Percentiles rank a stretch among this genome's conserved stretches.
Conservation (phyloP, 2,888 invertebrate species). For the Malachius bipustulatus region DNA sequence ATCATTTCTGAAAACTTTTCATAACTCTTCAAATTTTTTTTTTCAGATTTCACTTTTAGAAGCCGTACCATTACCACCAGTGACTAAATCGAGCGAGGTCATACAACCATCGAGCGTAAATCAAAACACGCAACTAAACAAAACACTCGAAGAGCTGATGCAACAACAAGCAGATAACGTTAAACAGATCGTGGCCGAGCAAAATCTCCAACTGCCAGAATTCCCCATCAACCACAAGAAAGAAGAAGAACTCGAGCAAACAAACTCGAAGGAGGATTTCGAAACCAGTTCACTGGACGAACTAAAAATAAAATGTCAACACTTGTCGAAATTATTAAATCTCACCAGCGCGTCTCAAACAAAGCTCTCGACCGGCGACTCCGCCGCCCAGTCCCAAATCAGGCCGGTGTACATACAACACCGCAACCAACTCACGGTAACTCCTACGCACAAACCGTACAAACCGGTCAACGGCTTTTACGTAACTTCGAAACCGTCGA, state of each 20-base stretch:
- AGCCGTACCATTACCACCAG: constrained; percentile 1
- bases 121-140: too few relatives aligned
- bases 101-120: too few relatives aligned
- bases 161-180: constrained; percentile 31
- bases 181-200: constrained; percentile 29
- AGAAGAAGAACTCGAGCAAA: constrained; percentile 13
- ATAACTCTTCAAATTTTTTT: too few relatives aligned
- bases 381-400: neutral
- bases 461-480: constrained; percentile 24
- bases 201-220: constrained; percentile 18
- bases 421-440: constrained; percentile 6
- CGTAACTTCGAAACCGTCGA: constrained; percentile 22
- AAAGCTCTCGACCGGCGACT: neutral
- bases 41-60: constrained; percentile 12
- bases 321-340: constrained; percentile 22
- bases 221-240: constrained; percentile 21
- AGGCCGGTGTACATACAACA: constrained; percentile 11
- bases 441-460: constrained; percentile 12
- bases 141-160: constrained; percentile 27
- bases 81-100: too few relatives aligned
- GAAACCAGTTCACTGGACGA: constrained; percentile 24
- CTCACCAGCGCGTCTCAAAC: constrained; percentile 13
- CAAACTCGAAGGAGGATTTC: constrained; percentile 11
- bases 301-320: constrained; percentile 28
- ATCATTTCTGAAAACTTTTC: too few relatives aligned